Evolutionary conservation across 2,797 vertebrate species (phyloP).

Genomic region (Mareca penelope): DNA sequence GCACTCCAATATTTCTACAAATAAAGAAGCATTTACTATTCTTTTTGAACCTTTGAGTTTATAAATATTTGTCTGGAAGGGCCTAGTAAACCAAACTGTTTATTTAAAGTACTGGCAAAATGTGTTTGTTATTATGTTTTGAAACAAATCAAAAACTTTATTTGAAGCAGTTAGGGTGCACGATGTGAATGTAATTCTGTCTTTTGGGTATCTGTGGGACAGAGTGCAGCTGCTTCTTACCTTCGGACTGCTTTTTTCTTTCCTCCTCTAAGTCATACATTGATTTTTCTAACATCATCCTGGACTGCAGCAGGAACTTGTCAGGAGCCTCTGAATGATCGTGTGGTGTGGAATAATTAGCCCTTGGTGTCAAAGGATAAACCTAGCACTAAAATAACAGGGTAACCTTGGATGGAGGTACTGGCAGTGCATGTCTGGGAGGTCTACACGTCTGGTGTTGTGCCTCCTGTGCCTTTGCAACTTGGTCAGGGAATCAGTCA

Average conservation of each 20-base stretch:
- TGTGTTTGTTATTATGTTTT: background rate
- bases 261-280: background rate
- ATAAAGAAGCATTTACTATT: background rate
- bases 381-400: background rate
- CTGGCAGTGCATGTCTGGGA: constrained; percentile 7
- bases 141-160: background rate
- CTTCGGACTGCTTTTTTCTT: background rate
- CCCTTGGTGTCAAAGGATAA: constrained; percentile 1
- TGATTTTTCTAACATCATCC: background rate
- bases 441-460: background rate
- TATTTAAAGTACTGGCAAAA: background rate
- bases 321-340: background rate
- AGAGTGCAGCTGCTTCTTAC: background rate
- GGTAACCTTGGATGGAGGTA: background rate
- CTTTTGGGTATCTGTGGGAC: background rate
- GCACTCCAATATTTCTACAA: background rate
- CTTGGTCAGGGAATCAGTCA: constrained; percentile 25
- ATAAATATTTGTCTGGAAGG: background rate
- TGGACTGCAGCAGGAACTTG: background rate
- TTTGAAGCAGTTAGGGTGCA: background rate
- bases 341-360: rapidly evolving
- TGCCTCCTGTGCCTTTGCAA: constrained; percentile 10
- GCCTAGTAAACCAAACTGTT: background rate
- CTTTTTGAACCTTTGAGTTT: background rate
- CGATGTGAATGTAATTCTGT: background rate